These are phyloP conservation scores for Sorex fumeus DNA, from an alignment of 2,113 vertebrate genomes.

Conservation along the genomic window DNA sequence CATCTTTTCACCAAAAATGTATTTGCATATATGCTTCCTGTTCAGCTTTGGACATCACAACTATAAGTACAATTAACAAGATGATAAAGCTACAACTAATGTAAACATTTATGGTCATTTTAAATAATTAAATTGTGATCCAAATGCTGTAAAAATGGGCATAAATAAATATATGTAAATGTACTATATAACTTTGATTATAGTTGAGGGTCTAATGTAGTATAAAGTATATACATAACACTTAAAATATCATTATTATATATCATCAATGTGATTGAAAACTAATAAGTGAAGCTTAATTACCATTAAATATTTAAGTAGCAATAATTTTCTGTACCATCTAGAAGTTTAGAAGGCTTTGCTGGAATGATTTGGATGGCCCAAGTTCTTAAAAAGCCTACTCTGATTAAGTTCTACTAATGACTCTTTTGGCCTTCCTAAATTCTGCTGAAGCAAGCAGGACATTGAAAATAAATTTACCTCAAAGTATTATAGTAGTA, in stretches of 20 bases:
- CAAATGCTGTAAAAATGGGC: slow-evolving; percentile 65
- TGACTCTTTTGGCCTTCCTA: neutral
- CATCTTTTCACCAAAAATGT: neutral
- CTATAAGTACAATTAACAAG: slow-evolving; percentile 56
- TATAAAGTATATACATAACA: slow-evolving; percentile 45
- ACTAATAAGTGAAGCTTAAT: slow-evolving; percentile 64
- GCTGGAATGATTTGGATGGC: slow-evolving; percentile 32
- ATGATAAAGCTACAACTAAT: slow-evolving; percentile 44
- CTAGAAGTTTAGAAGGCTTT: slow-evolving; percentile 47
- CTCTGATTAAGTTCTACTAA: neutral
- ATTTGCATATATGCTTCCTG: neutral
- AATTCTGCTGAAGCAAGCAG: slow-evolving; percentile 75
- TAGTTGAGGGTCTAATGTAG: slow-evolving; percentile 41
- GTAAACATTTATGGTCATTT: slow-evolving; percentile 74
- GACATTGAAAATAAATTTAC: slow-evolving; percentile 61
- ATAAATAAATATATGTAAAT: slow-evolving; percentile 33
- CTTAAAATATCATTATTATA: slow-evolving; percentile 62
- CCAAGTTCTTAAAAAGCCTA: slow-evolving; percentile 45
- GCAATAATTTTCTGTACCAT: slow-evolving; percentile 59
- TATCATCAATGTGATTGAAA: slow-evolving; percentile 66
- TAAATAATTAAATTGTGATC: slow-evolving; percentile 67
- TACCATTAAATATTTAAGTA: slow-evolving; percentile 74
- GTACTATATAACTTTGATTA: slow-evolving; percentile 35
- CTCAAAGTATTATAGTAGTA: slow-evolving; percentile 37
- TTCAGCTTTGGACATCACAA: neutral